Evolutionary conservation across 2,888 invertebrate genomes (phyloP), one percentile per base, ranked within the genome.

Genomic region (Rotaria socialis): DNA sequence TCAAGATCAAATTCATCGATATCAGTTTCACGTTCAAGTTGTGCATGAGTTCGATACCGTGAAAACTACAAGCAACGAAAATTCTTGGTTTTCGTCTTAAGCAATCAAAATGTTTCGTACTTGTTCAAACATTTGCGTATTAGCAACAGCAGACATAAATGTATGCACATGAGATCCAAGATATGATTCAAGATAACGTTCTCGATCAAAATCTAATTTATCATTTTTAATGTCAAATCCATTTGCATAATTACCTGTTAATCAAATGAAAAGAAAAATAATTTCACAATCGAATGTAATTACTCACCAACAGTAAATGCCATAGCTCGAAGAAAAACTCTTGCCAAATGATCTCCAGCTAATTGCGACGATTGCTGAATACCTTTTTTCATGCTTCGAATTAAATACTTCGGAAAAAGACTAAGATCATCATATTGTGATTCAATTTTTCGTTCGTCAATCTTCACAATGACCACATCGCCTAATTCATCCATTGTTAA

Each of bases 91-190:
- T 35, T 35, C 35, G 1, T 2, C 35, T 35, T 35, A 35, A 35
- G 35, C 2, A 35, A 35, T 35, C 35, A 35, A 35, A 1, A 35
- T 35, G 35, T 35, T 35, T 4, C 60, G 6, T 67, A 35, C 75
- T 47, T 80, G 75, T 80, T 80, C 75, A 80, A 80, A 80, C 75
- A 80, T 80, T 80, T 80, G 75, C 4, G 75, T 80, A 80, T 47
- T 22, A 11, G 75, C 41, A 24, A 80, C 47, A 24, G 75, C 11
- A 24, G 75, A 80, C 75, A 80, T 80, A 80, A 47, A 80, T 80
- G 41, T 6, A 47, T 80, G 75, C 22, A 80, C 24, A 80, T 43
- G 75, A 47, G 75, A 24, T 24, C 47, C 47, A 24, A 47, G 43
- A 80, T 43, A 80, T 80, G 43, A 47, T 80, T 47, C 43, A 43